Percentiles rank a stretch among this genome's conserved stretches.
Conservation (phyloP, 2,113 vertebrate genomes). For the Ictalurus punctatus region DNA sequence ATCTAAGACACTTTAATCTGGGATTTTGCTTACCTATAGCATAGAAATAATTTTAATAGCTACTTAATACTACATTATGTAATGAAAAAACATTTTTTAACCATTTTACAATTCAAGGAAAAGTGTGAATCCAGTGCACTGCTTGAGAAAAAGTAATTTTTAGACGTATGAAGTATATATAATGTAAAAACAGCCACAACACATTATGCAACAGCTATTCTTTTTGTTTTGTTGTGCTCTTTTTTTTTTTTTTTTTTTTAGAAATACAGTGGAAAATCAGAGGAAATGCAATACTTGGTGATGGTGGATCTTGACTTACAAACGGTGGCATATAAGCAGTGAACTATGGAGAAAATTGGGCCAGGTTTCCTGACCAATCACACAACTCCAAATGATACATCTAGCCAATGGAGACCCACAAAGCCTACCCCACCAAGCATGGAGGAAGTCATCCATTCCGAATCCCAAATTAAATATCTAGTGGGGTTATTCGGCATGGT, state of each 20-base stretch:
- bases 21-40: background rate
- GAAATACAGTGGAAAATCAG: conserved; percentile 16
- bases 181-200: background rate
- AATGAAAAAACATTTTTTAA: background rate
- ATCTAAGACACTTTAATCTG: background rate
- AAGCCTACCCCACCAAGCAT: conserved; percentile 67
- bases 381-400: conserved; percentile 62
- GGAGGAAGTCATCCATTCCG: conserved; percentile 59
- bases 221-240: background rate
- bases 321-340: conserved; percentile 28
- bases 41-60: background rate
- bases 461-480: conserved; percentile 72
- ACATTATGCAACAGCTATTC: background rate
- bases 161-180: background rate
- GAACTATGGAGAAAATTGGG: conserved; percentile 66
- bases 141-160: background rate
- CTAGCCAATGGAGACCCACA: conserved; percentile 55
- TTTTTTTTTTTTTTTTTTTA: conserved; percentile 17
- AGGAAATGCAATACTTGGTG: conserved; percentile 26
- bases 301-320: conserved; percentile 52
- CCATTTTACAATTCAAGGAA: background rate
- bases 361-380: conserved; percentile 57
- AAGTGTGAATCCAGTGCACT: background rate
- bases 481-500: conserved; percentile 82
- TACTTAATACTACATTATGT: background rate